Conservation (phyloP, 2,888 invertebrate species). For the Dichetophora obliterata region DNA sequence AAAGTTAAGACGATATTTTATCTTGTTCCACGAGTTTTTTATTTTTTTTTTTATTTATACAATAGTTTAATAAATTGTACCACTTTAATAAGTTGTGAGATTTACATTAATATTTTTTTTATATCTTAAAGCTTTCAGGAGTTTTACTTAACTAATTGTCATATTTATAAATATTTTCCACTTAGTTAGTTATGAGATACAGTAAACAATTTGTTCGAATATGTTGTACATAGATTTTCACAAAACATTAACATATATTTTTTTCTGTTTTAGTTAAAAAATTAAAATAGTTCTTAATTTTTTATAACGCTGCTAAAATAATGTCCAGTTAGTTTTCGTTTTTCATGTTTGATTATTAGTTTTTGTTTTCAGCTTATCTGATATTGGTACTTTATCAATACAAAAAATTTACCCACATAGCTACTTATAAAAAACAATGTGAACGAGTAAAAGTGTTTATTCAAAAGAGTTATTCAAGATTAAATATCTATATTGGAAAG, state of each 20-base stretch:
- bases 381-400: background rate
- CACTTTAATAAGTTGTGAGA: conserved; percentile 1
- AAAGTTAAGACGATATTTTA: conserved; percentile 32
- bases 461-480: background rate
- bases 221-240: conserved; percentile 7
- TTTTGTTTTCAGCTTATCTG: background rate
- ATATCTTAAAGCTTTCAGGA: conserved; percentile 30
- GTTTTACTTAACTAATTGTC: background rate
- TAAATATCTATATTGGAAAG: background rate
- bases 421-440: background rate
- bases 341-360: conserved; percentile 20
- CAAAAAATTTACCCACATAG: background rate
- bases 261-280: background rate
- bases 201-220: no score
- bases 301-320: background rate
- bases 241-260: background rate
- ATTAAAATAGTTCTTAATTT: background rate
- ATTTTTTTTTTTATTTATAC: background rate
- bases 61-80: background rate
- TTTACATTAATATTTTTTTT: background rate
- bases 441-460: background rate
- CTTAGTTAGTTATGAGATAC: no score
- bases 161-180: no score
- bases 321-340: conserved; percentile 29
- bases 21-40: conserved; percentile 25